Evolutionary conservation across 2,888 invertebrate genomes (phyloP).

Genomic region (Steinernema hermaphroditum): DNA sequence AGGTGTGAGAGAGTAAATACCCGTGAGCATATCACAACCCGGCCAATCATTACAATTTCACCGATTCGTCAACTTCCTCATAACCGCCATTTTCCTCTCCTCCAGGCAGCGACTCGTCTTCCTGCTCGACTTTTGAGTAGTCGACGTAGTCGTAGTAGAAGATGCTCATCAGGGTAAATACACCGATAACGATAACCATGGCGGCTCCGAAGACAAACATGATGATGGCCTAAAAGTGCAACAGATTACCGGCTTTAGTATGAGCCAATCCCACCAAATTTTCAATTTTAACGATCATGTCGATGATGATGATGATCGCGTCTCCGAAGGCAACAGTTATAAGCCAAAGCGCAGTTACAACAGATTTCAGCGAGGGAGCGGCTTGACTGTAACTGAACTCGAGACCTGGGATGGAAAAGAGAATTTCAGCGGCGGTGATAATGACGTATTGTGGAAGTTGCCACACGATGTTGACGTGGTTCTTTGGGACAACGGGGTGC

Average conservation of each 20-base stretch:
- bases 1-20: not conserved
- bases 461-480: constrained; percentile 44
- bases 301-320: constrained; percentile 77
- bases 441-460: constrained; percentile 67
- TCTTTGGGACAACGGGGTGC: constrained; percentile 36
- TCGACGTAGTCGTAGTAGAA: constrained; percentile 73
- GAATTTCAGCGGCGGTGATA: constrained; percentile 68
- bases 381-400: constrained; percentile 71
- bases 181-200: constrained; percentile 80
- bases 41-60: not conserved
- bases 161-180: constrained; percentile 80
- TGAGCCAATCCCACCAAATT: constrained; percentile 39
- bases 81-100: constrained; percentile 14
- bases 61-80: constrained; percentile 20
- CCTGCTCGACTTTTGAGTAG: constrained; percentile 41
- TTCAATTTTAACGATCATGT: constrained; percentile 42
- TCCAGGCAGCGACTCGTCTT: constrained; percentile 35
- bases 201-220: constrained; percentile 47
- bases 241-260: constrained; percentile 47
- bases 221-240: constrained; percentile 53
- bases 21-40: constrained; percentile 13
- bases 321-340: constrained; percentile 90
- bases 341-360: constrained; percentile 86
- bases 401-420: constrained; percentile 68
- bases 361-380: constrained; percentile 87